These are phyloP conservation scores for Spheniscus mendiculus DNA, from an alignment of 2,113 vertebrate species.

Conservation along the genomic window DNA sequence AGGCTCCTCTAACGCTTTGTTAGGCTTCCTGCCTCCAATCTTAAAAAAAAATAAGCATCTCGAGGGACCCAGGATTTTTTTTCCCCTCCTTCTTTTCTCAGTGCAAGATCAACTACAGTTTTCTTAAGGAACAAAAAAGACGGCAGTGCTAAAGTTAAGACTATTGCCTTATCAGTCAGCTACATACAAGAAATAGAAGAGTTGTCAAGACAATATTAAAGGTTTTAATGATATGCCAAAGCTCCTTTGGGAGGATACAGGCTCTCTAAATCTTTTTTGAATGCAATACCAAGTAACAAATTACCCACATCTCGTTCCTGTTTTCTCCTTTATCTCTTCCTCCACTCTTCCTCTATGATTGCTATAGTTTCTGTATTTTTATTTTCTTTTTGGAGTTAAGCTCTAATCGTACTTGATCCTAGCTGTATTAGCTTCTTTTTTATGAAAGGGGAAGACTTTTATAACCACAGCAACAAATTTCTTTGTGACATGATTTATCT, in stretches of 20 bases:
- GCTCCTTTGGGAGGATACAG: not conserved
- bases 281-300: not conserved
- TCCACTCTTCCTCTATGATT: slow-evolving; percentile 29
- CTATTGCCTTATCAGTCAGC: not conserved
- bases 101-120: not conserved
- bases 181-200: not conserved
- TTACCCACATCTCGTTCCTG: not conserved
- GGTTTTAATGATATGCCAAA: not conserved
- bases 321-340: slow-evolving; percentile 35
- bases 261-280: not conserved
- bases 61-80: not conserved
- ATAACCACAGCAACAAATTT: slow-evolving; percentile 8
- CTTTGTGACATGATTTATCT: slow-evolving; percentile 20
- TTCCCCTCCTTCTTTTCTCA: not conserved
- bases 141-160: not conserved
- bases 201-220: not conserved
- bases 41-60: not conserved
- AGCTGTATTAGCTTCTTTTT: not conserved
- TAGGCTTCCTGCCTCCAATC: not conserved
- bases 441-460: not conserved
- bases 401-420: not conserved
- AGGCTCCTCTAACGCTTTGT: not conserved
- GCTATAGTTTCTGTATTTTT: not conserved
- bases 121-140: not conserved
- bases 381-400: not conserved